Conservation (phyloP, 2,888 invertebrate genomes). For the Hecatera dysodea region DNA sequence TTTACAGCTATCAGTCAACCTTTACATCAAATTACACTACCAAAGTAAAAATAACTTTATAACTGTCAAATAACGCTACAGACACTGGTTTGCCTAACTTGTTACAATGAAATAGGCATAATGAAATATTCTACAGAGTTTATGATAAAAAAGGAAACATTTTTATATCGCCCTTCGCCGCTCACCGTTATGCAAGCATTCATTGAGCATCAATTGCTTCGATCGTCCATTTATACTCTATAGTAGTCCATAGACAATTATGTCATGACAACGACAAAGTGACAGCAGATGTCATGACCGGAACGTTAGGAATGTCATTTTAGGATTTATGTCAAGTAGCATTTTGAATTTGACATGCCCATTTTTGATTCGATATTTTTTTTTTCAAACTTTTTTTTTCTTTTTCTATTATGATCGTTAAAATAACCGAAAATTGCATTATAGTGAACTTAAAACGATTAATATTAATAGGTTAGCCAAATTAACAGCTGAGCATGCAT, state of each 20-base stretch:
- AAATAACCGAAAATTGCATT: constrained; percentile 31
- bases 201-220: constrained; percentile 67
- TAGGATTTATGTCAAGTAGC: constrained; percentile 9
- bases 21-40: constrained; percentile 47
- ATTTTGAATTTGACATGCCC: constrained; percentile 26
- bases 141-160: constrained; percentile 78
- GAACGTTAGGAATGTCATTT: constrained; percentile 53
- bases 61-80: constrained; percentile 71
- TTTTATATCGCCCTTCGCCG: constrained; percentile 69
- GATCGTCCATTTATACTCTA: constrained; percentile 38
- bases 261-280: constrained; percentile 52
- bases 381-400: constrained; percentile 7
- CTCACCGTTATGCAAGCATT: constrained; percentile 65
- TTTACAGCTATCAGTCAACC: constrained; percentile 58
- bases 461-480: constrained; percentile 20
- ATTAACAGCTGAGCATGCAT: constrained; percentile 36
- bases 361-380: neutral
- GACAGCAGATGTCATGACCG: constrained; percentile 47
- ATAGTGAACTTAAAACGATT: constrained; percentile 27
- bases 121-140: constrained; percentile 81
- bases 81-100: constrained; percentile 67
- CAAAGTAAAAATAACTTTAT: constrained; percentile 27
- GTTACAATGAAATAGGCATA: constrained; percentile 83
- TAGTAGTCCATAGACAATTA: constrained; percentile 37
- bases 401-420: constrained; percentile 21